Conservation (phyloP, 2,797 vertebrate species). For the Smutsia gigantea region DNA sequence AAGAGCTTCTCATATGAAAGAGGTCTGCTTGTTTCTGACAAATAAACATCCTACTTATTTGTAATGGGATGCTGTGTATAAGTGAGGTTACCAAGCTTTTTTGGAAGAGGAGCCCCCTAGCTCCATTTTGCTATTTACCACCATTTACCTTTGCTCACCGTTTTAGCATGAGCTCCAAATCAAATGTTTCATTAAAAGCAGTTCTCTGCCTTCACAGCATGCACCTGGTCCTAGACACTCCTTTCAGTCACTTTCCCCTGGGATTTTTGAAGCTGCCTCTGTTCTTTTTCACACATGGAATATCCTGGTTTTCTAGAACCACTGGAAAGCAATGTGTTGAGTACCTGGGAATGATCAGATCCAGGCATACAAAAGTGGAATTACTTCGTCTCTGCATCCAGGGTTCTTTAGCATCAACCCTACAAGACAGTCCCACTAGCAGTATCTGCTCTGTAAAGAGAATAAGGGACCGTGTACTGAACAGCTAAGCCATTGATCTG, state of each 20-base stretch:
- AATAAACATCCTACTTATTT: neutral
- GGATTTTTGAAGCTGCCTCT: neutral
- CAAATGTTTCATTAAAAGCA: neutral
- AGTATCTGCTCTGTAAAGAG: neutral
- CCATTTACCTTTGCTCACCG: neutral
- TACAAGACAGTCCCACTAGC: neutral
- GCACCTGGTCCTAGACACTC: neutral
- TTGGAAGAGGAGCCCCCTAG: neutral
- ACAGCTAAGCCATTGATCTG: neutral
- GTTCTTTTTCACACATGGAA: neutral
- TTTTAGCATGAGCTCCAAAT: neutral
- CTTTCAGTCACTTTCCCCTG: neutral
- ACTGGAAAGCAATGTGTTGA: neutral
- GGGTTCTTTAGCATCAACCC: neutral
- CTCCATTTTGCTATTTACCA: neutral
- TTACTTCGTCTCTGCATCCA: neutral
- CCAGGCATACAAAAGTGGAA: neutral
- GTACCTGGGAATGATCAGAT: constrained; percentile 21
- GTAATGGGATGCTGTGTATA: neutral
- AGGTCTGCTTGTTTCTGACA: neutral
- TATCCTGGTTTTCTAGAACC: constrained; percentile 23
- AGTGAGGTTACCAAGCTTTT: neutral
- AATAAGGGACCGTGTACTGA: neutral
- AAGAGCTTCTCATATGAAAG: neutral
- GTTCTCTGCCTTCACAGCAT: neutral